Evolutionary conservation across 2,113 vertebrate species (phyloP).

Genomic region (Puma concolor): DNA sequence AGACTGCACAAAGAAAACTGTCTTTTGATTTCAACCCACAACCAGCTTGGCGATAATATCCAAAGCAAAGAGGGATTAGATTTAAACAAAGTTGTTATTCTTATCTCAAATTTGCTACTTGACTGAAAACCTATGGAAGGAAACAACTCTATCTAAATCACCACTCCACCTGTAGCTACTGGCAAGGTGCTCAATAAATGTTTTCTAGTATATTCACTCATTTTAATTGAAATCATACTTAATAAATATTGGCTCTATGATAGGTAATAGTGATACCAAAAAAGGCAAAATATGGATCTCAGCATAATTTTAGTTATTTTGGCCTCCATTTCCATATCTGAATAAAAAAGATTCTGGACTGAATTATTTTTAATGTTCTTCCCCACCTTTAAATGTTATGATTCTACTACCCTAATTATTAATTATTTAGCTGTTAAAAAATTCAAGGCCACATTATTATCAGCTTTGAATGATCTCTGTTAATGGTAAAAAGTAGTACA

Average conservation of each 20-base stretch:
- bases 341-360: neutral
- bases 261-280: neutral
- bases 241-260: neutral
- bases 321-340: neutral
- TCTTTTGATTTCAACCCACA: neutral
- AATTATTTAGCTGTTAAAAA: conserved; percentile 20
- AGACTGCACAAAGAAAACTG: neutral
- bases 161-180: neutral
- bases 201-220: neutral
- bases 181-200: neutral
- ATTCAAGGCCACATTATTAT: neutral
- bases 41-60: neutral
- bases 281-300: neutral
- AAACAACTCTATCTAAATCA: neutral
- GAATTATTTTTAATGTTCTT: neutral
- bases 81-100: neutral
- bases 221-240: neutral
- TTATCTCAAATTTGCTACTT: conserved; percentile 33
- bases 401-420: neutral
- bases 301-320: neutral
- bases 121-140: neutral
- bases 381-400: neutral
- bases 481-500: neutral
- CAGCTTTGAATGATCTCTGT: neutral
- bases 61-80: neutral